Base-by-base conservation (phyloP, 2,888 invertebrate genomes). In the Caenorhabditis sp. region DNA sequence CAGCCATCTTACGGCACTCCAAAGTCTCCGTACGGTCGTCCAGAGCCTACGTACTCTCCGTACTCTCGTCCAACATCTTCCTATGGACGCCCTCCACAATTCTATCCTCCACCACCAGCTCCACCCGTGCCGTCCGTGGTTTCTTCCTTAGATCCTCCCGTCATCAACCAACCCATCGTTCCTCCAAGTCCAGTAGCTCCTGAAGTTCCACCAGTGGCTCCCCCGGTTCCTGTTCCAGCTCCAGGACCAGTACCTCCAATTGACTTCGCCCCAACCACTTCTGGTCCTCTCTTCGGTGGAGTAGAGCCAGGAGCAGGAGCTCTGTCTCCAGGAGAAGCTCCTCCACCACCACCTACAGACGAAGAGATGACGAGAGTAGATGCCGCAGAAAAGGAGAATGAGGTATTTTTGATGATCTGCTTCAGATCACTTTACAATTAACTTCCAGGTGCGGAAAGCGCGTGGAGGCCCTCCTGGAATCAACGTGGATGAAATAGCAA, bases 381-480 rank as follows among this genome's bases (percentile, higher is more conserved):
- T 22, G 76, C 81, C n/a, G 70, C 81, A 0, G 71, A 77, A 28
- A 76, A 77, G 28, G 76, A 81, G 22, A 76, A 81, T 28, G 81
- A 81, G 35, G 76, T 80, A n/a, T n/a, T n/a, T n/a, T n/a, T n/a
- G n/a, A n/a, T n/a, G n/a, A n/a, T n/a, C n/a, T n/a, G n/a, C n/a
- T n/a, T n/a, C n/a, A n/a, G n/a, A n/a, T n/a, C n/a, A n/a, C n/a
- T n/a, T n/a, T n/a, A n/a, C n/a, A n/a, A n/a, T n/a, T n/a, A n/a
- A n/a, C 20, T 50, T 77, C 22, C 20, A 77, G 77, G 77, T 77
- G 4, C 68, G 78, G 32, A 78, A 70, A 65, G 70, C 70, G 1
- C 62, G 78, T 18, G 76, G 76, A 28, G 82, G 82, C 9, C 82
- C 82, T 4, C 81, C 82, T 8, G 82, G 82, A 13, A 72, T 78